Evolutionary conservation across 2,797 vertebrate species (phyloP).

Genomic region (Mus spretus): DNA sequence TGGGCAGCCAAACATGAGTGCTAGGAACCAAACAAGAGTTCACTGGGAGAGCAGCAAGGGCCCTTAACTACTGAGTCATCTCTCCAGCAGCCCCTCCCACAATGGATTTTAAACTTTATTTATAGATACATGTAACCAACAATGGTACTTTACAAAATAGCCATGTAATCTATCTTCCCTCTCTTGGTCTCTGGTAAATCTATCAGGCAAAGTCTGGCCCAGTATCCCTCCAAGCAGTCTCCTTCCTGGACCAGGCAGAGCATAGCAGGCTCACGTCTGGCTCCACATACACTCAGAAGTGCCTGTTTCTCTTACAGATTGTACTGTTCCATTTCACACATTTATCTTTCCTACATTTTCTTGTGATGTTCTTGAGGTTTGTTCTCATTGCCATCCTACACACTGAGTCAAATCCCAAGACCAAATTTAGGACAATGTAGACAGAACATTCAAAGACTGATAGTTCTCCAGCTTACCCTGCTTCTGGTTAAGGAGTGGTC

Average conservation of each 20-base stretch:
- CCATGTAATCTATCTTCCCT: neutral
- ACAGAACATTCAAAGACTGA: neutral
- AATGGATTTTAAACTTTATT: constrained; percentile 25
- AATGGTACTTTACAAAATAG: neutral
- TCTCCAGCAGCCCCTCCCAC: neutral
- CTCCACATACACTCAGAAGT: neutral
- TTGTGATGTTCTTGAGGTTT: neutral
- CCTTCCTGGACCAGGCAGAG: neutral
- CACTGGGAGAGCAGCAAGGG: neutral
- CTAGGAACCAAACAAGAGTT: neutral
- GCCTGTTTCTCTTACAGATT: neutral
- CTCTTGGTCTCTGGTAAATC: neutral
- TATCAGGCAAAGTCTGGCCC: neutral
- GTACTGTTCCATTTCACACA: neutral
- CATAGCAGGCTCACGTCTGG: neutral
- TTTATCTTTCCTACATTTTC: neutral
- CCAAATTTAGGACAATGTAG: neutral
- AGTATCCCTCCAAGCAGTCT: neutral
- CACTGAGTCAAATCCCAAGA: neutral
- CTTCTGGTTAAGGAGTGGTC: neutral
- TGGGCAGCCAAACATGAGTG: neutral
- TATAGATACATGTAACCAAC: neutral
- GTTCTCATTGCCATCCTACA: neutral
- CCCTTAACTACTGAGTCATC: neutral
- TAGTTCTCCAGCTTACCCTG: neutral